These are phyloP conservation scores for Ecliptopera silaceata DNA, from an alignment of 2,888 invertebrate genomes.

Conservation along the genomic window DNA sequence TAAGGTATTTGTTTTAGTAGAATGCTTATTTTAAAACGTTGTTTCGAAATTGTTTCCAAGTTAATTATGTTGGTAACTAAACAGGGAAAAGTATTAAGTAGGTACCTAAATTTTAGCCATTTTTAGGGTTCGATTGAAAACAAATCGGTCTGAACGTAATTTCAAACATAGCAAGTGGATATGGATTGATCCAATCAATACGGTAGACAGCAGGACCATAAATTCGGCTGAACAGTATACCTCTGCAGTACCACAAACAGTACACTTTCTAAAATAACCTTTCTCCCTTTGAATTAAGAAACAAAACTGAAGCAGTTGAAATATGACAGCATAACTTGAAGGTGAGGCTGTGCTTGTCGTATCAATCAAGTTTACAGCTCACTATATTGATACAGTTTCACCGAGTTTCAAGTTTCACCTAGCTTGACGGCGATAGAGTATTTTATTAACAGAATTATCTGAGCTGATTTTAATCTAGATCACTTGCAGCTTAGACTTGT, in stretches of 20 bases:
- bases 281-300: conserved; percentile 1
- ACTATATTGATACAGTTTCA: conserved; percentile 51
- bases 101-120: too few relatives aligned
- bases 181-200: conserved; percentile 60
- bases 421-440: conserved; percentile 43
- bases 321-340: conserved; percentile 11
- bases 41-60: too few relatives aligned
- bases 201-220: conserved; percentile 70
- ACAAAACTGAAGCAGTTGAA: neutral
- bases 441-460: conserved; percentile 43
- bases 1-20: too few relatives aligned
- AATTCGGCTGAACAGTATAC: too few relatives aligned
- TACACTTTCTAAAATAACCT: conserved; percentile 4
- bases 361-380: conserved; percentile 67
- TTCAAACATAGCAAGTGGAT: conserved; percentile 28
- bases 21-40: too few relatives aligned
- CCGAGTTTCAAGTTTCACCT: conserved; percentile 48
- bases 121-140: conserved; percentile 10
- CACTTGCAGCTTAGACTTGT: neutral
- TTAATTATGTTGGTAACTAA: too few relatives aligned
- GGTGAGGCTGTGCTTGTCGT: conserved; percentile 42
- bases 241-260: neutral
- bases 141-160: conserved; percentile 4
- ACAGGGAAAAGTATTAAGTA: too few relatives aligned
- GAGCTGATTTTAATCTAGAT: conserved; percentile 1